Conservation (phyloP, 2,797 vertebrate genomes). For the Poecilia gillii region DNA sequence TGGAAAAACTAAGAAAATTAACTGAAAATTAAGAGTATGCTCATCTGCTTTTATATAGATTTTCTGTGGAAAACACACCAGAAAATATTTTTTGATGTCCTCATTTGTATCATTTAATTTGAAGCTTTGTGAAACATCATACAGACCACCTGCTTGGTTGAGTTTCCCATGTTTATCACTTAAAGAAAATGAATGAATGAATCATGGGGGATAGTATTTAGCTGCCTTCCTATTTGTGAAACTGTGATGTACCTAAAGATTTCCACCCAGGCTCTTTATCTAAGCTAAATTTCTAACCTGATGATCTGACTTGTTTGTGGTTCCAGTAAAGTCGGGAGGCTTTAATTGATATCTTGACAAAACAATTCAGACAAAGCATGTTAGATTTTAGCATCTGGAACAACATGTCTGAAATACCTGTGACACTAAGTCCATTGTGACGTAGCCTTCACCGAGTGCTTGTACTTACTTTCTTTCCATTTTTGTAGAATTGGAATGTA, state of each 20-base stretch:
- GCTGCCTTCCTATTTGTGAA: background rate
- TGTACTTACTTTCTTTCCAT: background rate
- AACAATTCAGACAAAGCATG: background rate
- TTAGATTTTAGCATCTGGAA: background rate
- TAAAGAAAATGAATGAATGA: background rate
- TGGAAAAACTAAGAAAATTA: background rate
- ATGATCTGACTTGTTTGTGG: background rate
- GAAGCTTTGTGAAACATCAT: background rate
- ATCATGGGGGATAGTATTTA: background rate
- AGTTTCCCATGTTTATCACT: background rate
- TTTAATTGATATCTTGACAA: background rate
- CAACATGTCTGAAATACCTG: background rate
- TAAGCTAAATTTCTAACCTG: background rate
- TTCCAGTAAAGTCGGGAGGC: background rate
- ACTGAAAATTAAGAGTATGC: too few relatives aligned
- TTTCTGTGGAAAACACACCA: background rate
- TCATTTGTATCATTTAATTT: background rate
- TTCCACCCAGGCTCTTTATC: background rate
- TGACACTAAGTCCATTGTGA: too few relatives aligned
- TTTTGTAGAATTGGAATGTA: background rate
- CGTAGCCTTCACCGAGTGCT: background rate
- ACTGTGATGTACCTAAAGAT: background rate
- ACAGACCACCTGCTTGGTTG: background rate
- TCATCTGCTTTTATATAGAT: background rate
- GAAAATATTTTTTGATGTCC: background rate